A percentile compares a stretch with the other conserved stretches of the same genome.
These are phyloP conservation scores for Harpagifer antarcticus DNA, from an alignment of 2,797 vertebrate species.

Conservation along the genomic window DNA sequence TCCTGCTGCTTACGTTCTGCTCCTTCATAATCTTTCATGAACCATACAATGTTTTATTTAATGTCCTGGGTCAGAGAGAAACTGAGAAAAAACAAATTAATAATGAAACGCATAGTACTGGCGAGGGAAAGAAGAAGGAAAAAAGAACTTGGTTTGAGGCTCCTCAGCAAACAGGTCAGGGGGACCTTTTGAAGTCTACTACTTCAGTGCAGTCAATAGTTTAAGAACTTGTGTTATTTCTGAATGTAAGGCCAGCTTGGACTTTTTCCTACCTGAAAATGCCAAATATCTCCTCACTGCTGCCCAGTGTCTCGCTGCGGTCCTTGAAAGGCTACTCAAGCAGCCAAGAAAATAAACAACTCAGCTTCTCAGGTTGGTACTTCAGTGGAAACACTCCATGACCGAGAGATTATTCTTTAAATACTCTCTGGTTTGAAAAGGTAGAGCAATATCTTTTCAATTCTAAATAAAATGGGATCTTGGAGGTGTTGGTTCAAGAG, in stretches of 20 bases:
- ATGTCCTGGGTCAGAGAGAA: slow-evolving; percentile 99
- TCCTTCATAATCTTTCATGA: slow-evolving; percentile 99
- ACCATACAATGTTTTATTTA: slow-evolving; percentile 99
- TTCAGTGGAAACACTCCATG: slow-evolving; percentile 62
- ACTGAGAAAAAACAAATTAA: slow-evolving; percentile 93
- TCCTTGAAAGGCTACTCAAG: slow-evolving; percentile 75
- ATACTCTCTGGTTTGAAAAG: slow-evolving; percentile 51
- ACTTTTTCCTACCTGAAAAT: slow-evolving; percentile 86
- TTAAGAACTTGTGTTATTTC: slow-evolving; percentile 90
- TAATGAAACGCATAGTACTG: slow-evolving; percentile 87
- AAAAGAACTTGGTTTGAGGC: slow-evolving; percentile 86
- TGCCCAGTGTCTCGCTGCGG: slow-evolving; percentile 75
- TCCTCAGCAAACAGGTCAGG: slow-evolving; percentile 89
- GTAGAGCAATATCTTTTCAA: background rate
- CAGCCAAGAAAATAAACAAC: slow-evolving; percentile 50
- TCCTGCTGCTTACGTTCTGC: slow-evolving; percentile 97
- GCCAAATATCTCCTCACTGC: slow-evolving; percentile 81
- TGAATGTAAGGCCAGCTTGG: slow-evolving; percentile 86
- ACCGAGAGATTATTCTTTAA: slow-evolving; percentile 61
- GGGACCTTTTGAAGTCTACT: slow-evolving; percentile 88
- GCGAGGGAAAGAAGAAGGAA: slow-evolving; percentile 73
- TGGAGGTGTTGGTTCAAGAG: too few relatives aligned
- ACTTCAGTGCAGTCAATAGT: slow-evolving; percentile 89
- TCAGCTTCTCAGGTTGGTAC: slow-evolving; percentile 59
- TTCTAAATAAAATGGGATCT: background rate